Base-by-base conservation (phyloP, 2,888 invertebrate genomes). In the Amphipyra tragopoginis region DNA sequence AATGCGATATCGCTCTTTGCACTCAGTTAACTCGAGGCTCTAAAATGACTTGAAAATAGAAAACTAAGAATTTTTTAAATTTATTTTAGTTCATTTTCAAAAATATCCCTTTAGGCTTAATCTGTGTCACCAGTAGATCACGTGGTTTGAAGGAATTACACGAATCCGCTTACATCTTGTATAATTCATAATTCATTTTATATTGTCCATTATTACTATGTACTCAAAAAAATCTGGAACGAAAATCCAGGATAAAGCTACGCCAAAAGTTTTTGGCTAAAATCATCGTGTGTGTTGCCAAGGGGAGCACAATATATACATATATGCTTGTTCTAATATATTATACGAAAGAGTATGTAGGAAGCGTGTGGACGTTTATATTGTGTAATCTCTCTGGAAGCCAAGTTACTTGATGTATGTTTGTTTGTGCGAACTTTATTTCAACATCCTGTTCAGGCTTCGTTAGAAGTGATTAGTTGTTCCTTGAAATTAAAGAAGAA, bases 241-340 rank as follows among this genome's bases (percentile, higher is more conserved):
- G 13, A 64, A 34, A 54, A 53, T 43, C 40, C 21, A 49, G 76
- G 51, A 71, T 65, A 63, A 75, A 58, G 42, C 53, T 34, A 34
- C 15, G 79, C 79, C 77, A 75, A 75, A 71, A 59, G 36, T 63
- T 79, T 75, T 79, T 79, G 79, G 79, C 75, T 59, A 59, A 75
- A 75, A 71, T 75, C 60, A 54, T 75, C 63, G 67, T 55, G 39
- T 36, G 9, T n/a, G 54, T 76, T 75, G 75, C 79, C 75, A 75
- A 75, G 54, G 42, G 55, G 34, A 58, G 11, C 60, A 75, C 54
- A 60, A 43, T 79, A 47, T n/a, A n/a, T n/a, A n/a, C n/a, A n/a
- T n/a, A 55, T 60, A 65, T 51, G 59, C 40, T 15, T 33, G 57
- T 50, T 21, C 50, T 52, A 43, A 65, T 59, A 59, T 70, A 59